A percentile compares a stretch with the other conserved stretches of the same genome.
Conservation (phyloP, 1,140 invertebrate genomes). For the Rhyacophila brunnea region DNA sequence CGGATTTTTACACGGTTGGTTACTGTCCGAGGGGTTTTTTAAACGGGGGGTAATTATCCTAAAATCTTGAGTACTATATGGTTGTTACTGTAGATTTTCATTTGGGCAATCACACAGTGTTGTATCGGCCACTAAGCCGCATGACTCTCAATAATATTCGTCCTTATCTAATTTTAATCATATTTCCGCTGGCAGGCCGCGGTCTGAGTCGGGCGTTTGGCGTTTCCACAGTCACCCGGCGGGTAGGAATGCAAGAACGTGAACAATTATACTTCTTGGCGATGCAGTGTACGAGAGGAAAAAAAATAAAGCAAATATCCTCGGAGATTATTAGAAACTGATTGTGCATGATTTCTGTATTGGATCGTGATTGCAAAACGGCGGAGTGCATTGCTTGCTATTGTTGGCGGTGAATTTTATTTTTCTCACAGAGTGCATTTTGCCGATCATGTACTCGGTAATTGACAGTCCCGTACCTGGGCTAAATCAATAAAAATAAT, state of each 20-base stretch:
- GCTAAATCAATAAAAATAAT: no score
- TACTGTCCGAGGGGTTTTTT: no score
- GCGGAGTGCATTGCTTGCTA: neutral
- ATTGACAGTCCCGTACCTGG: no score
- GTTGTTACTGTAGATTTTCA: no score
- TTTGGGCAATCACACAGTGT: no score
- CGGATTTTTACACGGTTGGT: no score
- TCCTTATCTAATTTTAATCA: no score
- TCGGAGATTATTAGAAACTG: conserved; percentile 34
- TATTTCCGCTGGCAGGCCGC: no score
- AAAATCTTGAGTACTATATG: no score
- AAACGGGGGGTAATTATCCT: no score
- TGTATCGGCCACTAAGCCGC: no score
- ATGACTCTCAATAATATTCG: no score
- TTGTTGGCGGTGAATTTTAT: conserved; percentile 26
- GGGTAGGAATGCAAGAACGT: conserved; percentile 25
- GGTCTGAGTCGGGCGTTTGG: neutral
- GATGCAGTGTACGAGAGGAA: conserved; percentile 1
- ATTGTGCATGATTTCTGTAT: conserved; percentile 33
- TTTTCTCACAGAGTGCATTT: conserved; percentile 18
- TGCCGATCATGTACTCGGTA: conserved; percentile 5
- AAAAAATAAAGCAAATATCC: conserved; percentile 28
- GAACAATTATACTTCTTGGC: conserved; percentile 31
- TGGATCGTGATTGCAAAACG: conserved; percentile 31
- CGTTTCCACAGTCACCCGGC: neutral